These are phyloP conservation scores for Napeogenes sylphis DNA, from an alignment of 2,888 invertebrate species.

Conservation along the genomic window DNA sequence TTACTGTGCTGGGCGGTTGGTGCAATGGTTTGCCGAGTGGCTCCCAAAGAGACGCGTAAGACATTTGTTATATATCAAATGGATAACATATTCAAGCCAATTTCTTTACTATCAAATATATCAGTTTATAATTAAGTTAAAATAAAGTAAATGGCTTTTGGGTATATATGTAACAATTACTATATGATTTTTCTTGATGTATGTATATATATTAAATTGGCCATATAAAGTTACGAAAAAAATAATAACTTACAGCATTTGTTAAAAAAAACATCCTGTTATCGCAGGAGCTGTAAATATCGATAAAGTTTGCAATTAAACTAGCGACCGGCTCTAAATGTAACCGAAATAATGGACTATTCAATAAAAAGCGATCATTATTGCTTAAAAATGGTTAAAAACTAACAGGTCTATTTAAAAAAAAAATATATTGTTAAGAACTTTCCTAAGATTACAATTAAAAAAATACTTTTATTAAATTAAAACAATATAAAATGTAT, in stretches of 20 bases:
- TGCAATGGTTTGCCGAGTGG: slow-evolving; percentile 27
- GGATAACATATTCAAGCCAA: too few species aligned
- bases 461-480: too few species aligned
- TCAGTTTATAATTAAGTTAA: neutral
- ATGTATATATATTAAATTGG: too few species aligned
- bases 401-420: neutral
- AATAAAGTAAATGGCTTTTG: too few species aligned
- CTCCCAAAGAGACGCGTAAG: slow-evolving; percentile 24
- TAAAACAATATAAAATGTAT: too few species aligned
- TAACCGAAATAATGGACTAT: slow-evolving; percentile 1
- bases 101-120: neutral
- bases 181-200: too few species aligned
- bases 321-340: slow-evolving; percentile 2
- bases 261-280: slow-evolving; percentile 9
- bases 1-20: slow-evolving; percentile 7
- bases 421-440: too few species aligned
- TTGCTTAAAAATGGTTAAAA: neutral
- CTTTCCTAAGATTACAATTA: too few species aligned
- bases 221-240: too few species aligned
- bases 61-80: neutral
- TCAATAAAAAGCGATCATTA: neutral
- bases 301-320: slow-evolving; percentile 27
- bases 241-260: neutral
- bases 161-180: too few species aligned
- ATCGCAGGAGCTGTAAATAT: slow-evolving; percentile 16